Percentiles rank a stretch among this genome's conserved stretches.
Conservation (phyloP, 1,140 invertebrate species). For the Trichomalopsis sarcophagae region DNA sequence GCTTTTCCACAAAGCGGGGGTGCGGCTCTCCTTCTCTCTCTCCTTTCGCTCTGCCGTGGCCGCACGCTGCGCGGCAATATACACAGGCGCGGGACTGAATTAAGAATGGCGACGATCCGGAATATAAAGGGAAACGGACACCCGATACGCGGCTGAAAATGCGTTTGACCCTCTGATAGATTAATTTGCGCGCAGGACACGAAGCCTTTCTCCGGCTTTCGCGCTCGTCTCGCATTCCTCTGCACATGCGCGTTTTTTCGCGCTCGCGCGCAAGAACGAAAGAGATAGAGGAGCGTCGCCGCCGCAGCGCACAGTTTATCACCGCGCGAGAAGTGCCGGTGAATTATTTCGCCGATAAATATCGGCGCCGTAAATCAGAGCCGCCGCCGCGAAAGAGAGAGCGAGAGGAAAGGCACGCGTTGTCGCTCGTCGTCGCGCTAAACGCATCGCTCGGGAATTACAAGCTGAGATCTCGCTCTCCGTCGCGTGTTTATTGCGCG, state of each 20-base stretch:
- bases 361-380: conserved; percentile 39
- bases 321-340: not conserved
- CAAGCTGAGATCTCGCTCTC: conserved; percentile 17
- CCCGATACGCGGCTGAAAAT: not conserved
- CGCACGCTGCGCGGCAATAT: not conserved
- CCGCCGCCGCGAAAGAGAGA: not conserved
- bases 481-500: not conserved
- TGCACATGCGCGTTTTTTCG: not conserved
- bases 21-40: conserved; percentile 7
- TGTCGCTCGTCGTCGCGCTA: not conserved
- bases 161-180: not conserved
- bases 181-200: not conserved
- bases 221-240: not conserved
- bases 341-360: conserved; percentile 47
- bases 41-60: conserved; percentile 32
- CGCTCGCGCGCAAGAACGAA: not conserved
- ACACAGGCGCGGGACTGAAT: too few relatives aligned
- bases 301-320: conserved; percentile 17
- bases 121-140: not conserved
- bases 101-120: too few relatives aligned
- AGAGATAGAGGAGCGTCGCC: conserved; percentile 1
- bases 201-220: not conserved
- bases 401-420: conserved; percentile 14
- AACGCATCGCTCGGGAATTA: conserved; percentile 15
- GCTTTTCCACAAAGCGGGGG: conserved; percentile 50